Conservation (phyloP, 2,797 vertebrate genomes). For the Austrolebias charrua region DNA sequence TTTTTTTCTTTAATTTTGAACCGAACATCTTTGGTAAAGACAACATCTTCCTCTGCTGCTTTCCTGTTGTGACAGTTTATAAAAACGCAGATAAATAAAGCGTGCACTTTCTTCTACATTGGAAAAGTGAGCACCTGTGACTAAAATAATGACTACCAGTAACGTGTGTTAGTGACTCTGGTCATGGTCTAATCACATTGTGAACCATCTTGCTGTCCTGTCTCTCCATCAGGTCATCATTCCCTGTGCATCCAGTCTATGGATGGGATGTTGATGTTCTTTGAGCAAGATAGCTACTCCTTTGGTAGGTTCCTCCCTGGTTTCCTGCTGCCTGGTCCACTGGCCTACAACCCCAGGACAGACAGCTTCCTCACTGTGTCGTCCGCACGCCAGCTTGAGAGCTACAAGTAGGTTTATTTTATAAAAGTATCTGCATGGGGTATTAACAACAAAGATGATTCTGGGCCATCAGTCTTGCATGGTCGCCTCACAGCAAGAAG, state of each 20-base stretch:
- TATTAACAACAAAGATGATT: not conserved
- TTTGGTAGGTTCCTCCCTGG: constrained; percentile 94
- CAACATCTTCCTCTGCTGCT: too few relatives aligned
- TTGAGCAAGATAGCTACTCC: constrained; percentile 96
- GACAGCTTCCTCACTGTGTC: constrained; percentile 95
- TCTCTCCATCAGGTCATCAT: constrained; percentile 84
- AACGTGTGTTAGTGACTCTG: not conserved
- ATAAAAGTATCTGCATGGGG: not conserved
- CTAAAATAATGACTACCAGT: too few relatives aligned
- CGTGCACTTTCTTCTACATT: too few relatives aligned
- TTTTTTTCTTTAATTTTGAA: too few relatives aligned
- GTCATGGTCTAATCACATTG: not conserved
- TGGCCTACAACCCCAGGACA: constrained; percentile 88
- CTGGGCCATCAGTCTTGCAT: not conserved
- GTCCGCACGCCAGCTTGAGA: constrained; percentile 90
- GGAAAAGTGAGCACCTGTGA: too few relatives aligned
- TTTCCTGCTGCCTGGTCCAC: constrained; percentile 90
- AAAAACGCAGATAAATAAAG: too few relatives aligned
- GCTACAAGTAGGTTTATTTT: constrained; percentile 87
- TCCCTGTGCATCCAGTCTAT: constrained; percentile 96
- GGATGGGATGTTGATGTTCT: constrained; percentile 98
- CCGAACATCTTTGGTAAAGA: too few relatives aligned
- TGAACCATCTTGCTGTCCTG: not conserved
- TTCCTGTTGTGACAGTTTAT: too few relatives aligned
- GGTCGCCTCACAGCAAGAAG: too few relatives aligned